Conservation (phyloP, 2,888 invertebrate species). For the Adelognathus sp. region DNA sequence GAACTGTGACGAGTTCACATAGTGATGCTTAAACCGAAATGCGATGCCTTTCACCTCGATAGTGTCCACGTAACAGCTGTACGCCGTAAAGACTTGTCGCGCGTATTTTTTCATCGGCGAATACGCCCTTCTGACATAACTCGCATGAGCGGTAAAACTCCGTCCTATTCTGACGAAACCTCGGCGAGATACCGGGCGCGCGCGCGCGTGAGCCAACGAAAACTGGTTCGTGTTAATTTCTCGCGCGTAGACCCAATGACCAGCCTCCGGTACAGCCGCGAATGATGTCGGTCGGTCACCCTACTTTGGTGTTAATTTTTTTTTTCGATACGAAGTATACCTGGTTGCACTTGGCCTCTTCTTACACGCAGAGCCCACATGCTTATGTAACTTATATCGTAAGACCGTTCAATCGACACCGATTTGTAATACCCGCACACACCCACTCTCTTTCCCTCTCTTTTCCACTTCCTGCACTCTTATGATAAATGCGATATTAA, state of each 20-base stretch:
- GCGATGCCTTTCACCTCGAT: slow-evolving; percentile 53
- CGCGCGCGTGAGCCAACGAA: too few relatives aligned
- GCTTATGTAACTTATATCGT: not conserved
- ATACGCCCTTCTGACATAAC: not conserved
- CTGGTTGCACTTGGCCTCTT: not conserved
- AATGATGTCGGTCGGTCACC: not conserved
- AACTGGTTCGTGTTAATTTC: slow-evolving; percentile 56
- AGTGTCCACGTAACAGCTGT: not conserved
- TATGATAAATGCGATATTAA: too few relatives aligned
- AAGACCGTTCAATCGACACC: not conserved
- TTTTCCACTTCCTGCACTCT: too few relatives aligned
- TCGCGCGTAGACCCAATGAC: not conserved
- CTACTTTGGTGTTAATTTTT: not conserved
- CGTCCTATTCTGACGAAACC: slow-evolving; percentile 36
- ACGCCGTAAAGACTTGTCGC: not conserved
- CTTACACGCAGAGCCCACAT: not conserved
- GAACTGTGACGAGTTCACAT: slow-evolving; percentile 38
- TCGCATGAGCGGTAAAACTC: slow-evolving; percentile 59
- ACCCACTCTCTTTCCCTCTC: too few relatives aligned
- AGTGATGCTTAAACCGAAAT: slow-evolving; percentile 39
- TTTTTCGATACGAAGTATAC: not conserved
- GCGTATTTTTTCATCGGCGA: not conserved
- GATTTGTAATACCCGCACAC: not conserved
- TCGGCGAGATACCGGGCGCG: not conserved
- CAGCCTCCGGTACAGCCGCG: not conserved